phyloP scores from a whole-genome alignment of 2,888 invertebrate genomes.

The Sesia apiformis region DNA sequence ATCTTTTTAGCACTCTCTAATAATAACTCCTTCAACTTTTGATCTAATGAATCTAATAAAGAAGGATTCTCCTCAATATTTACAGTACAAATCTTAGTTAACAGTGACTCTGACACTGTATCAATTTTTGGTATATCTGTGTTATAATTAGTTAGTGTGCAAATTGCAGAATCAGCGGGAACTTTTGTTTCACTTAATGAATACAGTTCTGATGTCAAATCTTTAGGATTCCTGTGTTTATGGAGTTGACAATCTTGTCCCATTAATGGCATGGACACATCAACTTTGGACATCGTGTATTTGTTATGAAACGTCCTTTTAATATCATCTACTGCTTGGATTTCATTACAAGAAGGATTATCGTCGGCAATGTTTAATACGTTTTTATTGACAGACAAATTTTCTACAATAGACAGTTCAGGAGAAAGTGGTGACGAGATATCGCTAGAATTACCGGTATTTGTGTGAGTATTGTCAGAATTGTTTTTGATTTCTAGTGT shows the following conservation, averaged over 20 bases:
- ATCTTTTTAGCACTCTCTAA: constrained; percentile 54
- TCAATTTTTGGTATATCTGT: constrained; percentile 1
- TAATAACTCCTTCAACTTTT: constrained; percentile 38
- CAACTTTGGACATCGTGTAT: constrained; percentile 32
- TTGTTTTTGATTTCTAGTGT: too few relatives aligned
- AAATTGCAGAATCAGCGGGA: neutral
- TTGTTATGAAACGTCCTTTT: constrained; percentile 19
- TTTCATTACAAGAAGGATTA: constrained; percentile 31
- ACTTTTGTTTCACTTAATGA: neutral
- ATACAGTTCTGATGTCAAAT: neutral
- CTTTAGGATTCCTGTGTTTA: constrained; percentile 4
- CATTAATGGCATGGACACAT: constrained; percentile 49
- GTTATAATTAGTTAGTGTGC: neutral
- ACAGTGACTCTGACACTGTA: constrained; percentile 29
- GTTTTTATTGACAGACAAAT: constrained; percentile 42
- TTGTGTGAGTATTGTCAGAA: neutral
- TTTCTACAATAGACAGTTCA: constrained; percentile 58
- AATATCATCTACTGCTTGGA: constrained; percentile 15
- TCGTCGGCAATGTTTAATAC: constrained; percentile 18
- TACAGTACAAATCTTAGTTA: constrained; percentile 31
- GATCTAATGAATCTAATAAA: constrained; percentile 40
- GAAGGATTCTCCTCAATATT: constrained; percentile 30
- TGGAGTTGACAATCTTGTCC: constrained; percentile 36
- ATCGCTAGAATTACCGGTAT: constrained; percentile 39
- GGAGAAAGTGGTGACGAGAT: constrained; percentile 52